These are phyloP conservation scores for Coboldia fuscipes DNA, from an alignment of 1,140 invertebrate genomes.

Conservation along the genomic window DNA sequence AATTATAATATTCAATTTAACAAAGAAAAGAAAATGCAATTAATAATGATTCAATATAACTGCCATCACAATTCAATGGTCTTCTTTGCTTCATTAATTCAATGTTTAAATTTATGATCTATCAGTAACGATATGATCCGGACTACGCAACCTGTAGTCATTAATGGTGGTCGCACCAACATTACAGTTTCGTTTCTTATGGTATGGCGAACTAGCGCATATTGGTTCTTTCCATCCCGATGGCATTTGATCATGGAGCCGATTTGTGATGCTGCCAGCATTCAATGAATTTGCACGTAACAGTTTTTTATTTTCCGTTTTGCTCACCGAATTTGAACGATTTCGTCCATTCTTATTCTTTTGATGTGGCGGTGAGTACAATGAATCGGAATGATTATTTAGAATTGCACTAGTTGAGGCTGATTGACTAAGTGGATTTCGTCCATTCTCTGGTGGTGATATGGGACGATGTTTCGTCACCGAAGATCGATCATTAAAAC, in stretches of 20 bases:
- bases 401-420: conserved; percentile 28
- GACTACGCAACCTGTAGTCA: too few species aligned
- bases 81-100: too few species aligned
- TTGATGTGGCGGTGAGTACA: conserved; percentile 5
- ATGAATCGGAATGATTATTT: conserved; percentile 8
- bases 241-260: neutral
- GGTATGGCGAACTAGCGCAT: conserved; percentile 12
- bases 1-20: too few species aligned
- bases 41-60: too few species aligned
- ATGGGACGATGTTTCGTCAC: conserved; percentile 19
- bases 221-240: conserved; percentile 7
- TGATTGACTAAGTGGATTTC: conserved; percentile 26
- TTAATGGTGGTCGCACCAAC: too few species aligned
- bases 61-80: too few species aligned
- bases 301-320: conserved; percentile 1
- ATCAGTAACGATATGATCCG: too few species aligned
- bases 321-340: conserved; percentile 14
- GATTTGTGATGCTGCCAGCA: conserved; percentile 2
- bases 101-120: too few species aligned
- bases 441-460: conserved; percentile 17
- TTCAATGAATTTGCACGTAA: conserved; percentile 4
- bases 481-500: conserved; percentile 9
- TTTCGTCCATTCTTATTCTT: conserved; percentile 11
- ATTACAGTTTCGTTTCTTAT: neutral
- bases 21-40: too few species aligned